These are phyloP conservation scores for Eptatretus burgeri DNA, from an alignment of 2,113 vertebrate genomes.

Conservation along the genomic window DNA sequence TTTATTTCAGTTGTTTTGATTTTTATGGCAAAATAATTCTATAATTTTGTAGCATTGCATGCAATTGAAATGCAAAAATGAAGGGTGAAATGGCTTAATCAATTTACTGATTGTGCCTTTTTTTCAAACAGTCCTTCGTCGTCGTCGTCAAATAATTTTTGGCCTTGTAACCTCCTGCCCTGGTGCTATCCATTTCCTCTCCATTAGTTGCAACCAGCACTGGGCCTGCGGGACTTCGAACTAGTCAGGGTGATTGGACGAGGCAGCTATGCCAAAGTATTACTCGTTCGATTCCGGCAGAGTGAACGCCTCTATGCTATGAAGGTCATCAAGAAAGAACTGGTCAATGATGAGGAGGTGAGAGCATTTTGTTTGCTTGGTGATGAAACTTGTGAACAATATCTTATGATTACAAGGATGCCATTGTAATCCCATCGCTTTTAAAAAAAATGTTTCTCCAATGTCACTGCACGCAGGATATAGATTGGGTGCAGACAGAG, in stretches of 20 bases:
- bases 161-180: no score
- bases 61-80: no score
- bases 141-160: no score
- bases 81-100: no score
- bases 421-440: neutral
- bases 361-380: slow-evolving; percentile 10
- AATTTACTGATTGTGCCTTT: no score
- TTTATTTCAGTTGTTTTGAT: no score
- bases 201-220: slow-evolving; percentile 6
- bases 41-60: no score
- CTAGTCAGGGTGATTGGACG: slow-evolving; percentile 76
- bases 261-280: slow-evolving; percentile 88
- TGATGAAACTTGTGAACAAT: no score
- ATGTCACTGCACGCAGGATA: slow-evolving; percentile 31
- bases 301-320: slow-evolving; percentile 71
- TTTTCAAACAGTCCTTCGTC: no score
- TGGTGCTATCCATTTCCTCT: neutral
- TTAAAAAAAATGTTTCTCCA: no score
- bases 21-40: no score
- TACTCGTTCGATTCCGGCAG: slow-evolving; percentile 79
- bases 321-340: slow-evolving; percentile 97
- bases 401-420: no score
- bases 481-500: slow-evolving; percentile 99
- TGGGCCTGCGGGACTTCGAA: slow-evolving; percentile 73
- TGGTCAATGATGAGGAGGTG: slow-evolving; percentile 90